Base-by-base conservation (phyloP, 2,888 invertebrate genomes). In the Tetragonula carbonaria region DNA sequence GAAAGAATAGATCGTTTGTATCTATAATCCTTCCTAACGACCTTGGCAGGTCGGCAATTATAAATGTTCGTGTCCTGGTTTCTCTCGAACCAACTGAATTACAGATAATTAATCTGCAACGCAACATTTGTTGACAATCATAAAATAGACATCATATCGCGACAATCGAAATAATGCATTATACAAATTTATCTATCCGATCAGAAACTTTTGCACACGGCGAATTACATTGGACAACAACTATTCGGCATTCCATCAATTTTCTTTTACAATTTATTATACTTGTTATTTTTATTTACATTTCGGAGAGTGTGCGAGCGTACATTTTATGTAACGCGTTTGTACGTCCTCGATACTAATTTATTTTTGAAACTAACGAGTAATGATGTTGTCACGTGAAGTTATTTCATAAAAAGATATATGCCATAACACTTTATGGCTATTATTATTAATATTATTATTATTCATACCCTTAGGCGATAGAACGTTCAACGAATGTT, bases 21-120 rank as follows among this genome's bases (percentile, higher is more conserved):
- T 62, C 70, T 84, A 75, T 79, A 68, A 74, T 80, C 73, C 80
- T 83, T 83, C 82, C 73, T 77, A 71, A 85, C 85, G 83, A 45
- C 80, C 66, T 33, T 78, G n/a, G 53, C 55, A 72, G 71, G 74
- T 68, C 51, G 53, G 62, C 65, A 68, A 85, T 85, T 77, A 67
- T 68, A 81, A 81, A 66, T 21, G 74, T 72, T 74, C 66, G 74
- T 55, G 78, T 72, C 74, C 78, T 75, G 66, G 65, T 84, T 84
- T 74, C 82, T 67, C 38, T 45, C 55, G 21, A 82, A 59, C 18
- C 23, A 57, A 57, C 45, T 59, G 57, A 70, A 84, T 82, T 62
- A 59, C 28, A 18, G 21, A 62, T 28, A 38, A 79, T 82, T 67
- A 82, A 63, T 65, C 62, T 65, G 18, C 74, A 62, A 72, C 50